Percentiles rank a stretch among this genome's conserved stretches.
Conservation (phyloP, 23 tunicate genomes). For the Halocynthia aurantium region DNA sequence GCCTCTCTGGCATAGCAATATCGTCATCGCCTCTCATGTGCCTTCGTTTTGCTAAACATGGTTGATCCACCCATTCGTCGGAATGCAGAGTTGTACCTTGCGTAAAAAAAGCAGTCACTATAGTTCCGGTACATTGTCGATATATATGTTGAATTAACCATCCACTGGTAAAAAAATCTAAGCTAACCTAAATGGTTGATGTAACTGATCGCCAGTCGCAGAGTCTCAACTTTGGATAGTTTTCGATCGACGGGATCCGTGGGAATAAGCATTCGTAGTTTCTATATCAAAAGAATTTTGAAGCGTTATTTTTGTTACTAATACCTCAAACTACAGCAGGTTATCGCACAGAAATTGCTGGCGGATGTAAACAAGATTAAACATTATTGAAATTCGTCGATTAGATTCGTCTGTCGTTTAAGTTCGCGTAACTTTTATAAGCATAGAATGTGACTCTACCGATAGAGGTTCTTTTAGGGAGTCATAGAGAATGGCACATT, state of each 20-base stretch:
- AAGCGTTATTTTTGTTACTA: not conserved
- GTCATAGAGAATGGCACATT: no score
- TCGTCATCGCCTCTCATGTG: not conserved
- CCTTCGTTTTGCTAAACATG: constrained; percentile 31
- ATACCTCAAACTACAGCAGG: not conserved
- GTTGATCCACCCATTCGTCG: constrained; percentile 67
- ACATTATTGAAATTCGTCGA: no score
- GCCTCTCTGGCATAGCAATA: not conserved
- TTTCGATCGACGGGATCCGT: constrained; percentile 69
- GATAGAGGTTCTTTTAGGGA: no score
- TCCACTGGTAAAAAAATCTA: not conserved
- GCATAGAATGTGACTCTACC: no score
- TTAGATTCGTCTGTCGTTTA: no score
- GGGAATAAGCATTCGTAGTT: constrained; percentile 61
- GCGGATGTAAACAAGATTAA: no score
- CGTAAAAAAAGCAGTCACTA: not conserved
- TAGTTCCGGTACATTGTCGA: not conserved
- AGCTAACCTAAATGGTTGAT: constrained; percentile 56
- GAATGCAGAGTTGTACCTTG: constrained; percentile 46
- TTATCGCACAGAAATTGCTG: not conserved
- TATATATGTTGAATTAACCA: not conserved
- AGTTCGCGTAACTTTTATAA: no score
- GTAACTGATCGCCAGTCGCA: constrained; percentile 68
- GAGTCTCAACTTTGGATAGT: constrained; percentile 64
- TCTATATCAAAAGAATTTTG: constrained; percentile 13